These are phyloP conservation scores for Chrysomela aeneicollis DNA, from an alignment of 2,888 invertebrate species.

Conservation along the genomic window DNA sequence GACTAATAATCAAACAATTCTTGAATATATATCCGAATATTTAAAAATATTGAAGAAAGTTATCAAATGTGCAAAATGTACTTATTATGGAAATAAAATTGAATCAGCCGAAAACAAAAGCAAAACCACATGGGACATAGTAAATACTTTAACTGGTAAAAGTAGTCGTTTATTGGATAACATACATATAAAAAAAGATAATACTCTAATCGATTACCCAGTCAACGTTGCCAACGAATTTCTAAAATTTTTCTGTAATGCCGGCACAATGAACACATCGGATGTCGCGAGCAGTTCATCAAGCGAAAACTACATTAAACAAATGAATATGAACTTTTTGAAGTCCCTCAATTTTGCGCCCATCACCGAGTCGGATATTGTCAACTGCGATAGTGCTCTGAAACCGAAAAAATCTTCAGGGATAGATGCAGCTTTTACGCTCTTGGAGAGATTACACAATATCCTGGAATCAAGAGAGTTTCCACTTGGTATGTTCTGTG, in stretches of 20 bases:
- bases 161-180: neutral
- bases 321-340: no score
- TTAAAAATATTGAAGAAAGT: neutral
- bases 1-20: neutral
- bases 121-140: constrained; percentile 1
- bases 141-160: neutral
- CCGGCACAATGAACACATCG: neutral
- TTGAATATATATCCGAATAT: constrained; percentile 1
- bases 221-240: constrained; percentile 6
- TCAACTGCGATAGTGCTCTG: no score
- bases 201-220: neutral
- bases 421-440: no score
- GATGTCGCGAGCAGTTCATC: neutral
- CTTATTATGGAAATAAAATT: neutral
- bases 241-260: constrained; percentile 19
- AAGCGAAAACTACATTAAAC: no score
- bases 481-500: no score
- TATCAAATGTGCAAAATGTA: constrained; percentile 9
- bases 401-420: no score
- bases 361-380: neutral
- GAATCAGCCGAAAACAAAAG: constrained; percentile 2
- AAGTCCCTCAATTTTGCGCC: no score
- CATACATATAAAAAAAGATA: constrained; percentile 1
- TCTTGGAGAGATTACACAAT: no score
- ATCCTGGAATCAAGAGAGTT: no score